A percentile compares a stretch with the other conserved stretches of the same genome.
Evolutionary conservation across 1,140 invertebrate species (phyloP).

Genomic region (Leptopilina boulardi): DNA sequence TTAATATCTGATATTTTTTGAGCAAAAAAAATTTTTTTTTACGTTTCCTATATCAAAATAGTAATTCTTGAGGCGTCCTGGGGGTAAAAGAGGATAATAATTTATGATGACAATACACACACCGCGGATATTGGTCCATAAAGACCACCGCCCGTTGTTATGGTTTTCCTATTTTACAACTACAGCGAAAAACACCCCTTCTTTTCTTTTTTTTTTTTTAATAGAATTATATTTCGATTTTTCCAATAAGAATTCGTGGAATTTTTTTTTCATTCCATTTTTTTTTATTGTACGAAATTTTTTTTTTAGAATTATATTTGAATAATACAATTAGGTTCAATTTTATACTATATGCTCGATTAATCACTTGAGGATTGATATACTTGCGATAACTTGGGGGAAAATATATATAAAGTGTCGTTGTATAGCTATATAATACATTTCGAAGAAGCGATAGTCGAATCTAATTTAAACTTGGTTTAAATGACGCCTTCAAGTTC

Average conservation of each 20-base stretch:
- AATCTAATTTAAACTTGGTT: conserved; percentile 26
- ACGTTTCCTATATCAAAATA: background rate
- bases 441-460: background rate
- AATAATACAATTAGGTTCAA: background rate
- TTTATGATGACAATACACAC: conserved; percentile 23
- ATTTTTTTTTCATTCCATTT: background rate
- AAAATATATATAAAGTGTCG: conserved; percentile 12
- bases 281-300: background rate
- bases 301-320: background rate
- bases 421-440: conserved; percentile 16
- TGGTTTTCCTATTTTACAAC: conserved; percentile 27
- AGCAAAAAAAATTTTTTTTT: background rate
- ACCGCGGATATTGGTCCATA: conserved; percentile 22
- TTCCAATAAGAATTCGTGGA: background rate
- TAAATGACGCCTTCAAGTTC: conserved; percentile 2
- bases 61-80: background rate
- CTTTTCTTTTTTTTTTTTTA: background rate
- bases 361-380: background rate
- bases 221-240: background rate
- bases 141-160: conserved; percentile 12
- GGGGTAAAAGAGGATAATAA: conserved; percentile 21
- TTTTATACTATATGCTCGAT: background rate
- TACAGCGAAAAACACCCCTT: background rate
- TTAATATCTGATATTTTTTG: too few relatives aligned
- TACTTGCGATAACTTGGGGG: background rate